Evolutionary conservation across 1,140 invertebrate genomes (phyloP).

Genomic region (Temnothorax longispinosus): DNA sequence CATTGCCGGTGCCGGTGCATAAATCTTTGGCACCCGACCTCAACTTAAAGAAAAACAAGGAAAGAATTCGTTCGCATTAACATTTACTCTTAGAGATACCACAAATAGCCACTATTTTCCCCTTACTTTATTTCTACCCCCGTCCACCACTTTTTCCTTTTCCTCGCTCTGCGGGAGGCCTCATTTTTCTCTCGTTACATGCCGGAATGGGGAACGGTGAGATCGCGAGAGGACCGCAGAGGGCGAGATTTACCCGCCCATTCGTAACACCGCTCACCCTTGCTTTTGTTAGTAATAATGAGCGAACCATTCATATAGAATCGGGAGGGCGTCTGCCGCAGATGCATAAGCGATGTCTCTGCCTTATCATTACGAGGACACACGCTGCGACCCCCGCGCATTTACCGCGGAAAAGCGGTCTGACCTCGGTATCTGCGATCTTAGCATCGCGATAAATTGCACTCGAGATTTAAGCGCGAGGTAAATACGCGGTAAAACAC

Average conservation of each 20-base stretch:
- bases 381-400: not conserved
- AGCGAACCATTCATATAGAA: conserved; percentile 44
- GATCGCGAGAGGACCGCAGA: not conserved
- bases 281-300: conserved; percentile 52
- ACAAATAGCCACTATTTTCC: conserved; percentile 37
- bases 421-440: conserved; percentile 21
- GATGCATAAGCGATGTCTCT: conserved; percentile 20
- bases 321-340: not conserved
- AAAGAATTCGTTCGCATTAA: conserved; percentile 53
- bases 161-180: not conserved
- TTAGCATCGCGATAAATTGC: conserved; percentile 37
- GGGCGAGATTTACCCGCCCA: conserved; percentile 1
- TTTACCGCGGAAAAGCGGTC: not conserved
- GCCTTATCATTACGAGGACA: not conserved
- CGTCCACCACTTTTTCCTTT: not conserved
- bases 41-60: conserved; percentile 25
- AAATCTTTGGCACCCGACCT: conserved; percentile 16
- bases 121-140: conserved; percentile 20
- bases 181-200: conserved; percentile 53
- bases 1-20: conserved; percentile 10
- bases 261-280: conserved; percentile 20
- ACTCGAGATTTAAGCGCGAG: conserved; percentile 3
- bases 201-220: not conserved
- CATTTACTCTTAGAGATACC: conserved; percentile 21
- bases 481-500: conserved; percentile 19